Conservation (phyloP, 2,113 vertebrate species). For the Hypanus sabinus region DNA sequence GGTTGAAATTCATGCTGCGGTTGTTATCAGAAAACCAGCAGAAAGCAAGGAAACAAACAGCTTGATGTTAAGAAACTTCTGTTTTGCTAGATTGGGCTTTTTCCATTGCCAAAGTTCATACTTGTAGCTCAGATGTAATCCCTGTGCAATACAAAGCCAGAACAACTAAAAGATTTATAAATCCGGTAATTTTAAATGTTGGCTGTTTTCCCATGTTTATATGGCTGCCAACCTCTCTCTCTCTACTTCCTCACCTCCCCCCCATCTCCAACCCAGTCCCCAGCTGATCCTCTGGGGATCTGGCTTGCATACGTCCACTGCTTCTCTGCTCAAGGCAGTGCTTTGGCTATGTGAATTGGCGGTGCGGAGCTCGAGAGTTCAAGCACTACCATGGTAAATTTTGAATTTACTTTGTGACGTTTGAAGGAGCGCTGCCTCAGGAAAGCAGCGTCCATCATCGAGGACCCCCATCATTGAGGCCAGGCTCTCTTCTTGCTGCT, state of each 20-base stretch:
- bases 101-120: slow-evolving; percentile 5
- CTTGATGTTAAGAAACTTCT: slow-evolving; percentile 8
- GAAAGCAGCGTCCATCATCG: no score
- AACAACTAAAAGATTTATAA: neutral
- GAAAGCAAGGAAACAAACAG: slow-evolving; percentile 4
- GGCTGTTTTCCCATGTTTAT: neutral
- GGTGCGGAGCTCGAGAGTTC: neutral
- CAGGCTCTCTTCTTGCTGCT: no score
- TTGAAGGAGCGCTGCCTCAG: no score
- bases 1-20: neutral
- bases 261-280: neutral
- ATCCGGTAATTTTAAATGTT: neutral
- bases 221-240: neutral
- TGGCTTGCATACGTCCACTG: neutral
- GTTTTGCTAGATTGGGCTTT: neutral
- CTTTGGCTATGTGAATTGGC: neutral
- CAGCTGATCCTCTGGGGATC: neutral
- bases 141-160: neutral
- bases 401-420: neutral
- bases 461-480: no score
- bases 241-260: neutral
- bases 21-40: neutral
- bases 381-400: neutral
- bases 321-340: neutral
- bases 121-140: neutral